A percentile compares a stretch with the other conserved stretches of the same genome.
phyloP scores from a whole-genome alignment of 2,113 vertebrate genomes.

The Entelurus aequoreus region DNA sequence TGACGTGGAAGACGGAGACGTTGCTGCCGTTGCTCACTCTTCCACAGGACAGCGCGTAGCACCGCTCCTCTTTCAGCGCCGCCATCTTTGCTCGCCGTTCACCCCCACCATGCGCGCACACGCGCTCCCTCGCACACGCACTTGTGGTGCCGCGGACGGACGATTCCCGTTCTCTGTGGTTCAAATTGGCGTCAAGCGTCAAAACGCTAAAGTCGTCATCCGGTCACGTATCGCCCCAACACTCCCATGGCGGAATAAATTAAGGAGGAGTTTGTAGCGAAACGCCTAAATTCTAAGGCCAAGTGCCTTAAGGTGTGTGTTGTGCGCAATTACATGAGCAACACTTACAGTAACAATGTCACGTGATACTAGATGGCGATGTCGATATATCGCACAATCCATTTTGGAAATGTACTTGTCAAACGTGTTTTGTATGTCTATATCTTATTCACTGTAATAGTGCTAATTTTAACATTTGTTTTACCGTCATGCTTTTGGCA shows the following conservation, averaged over 20 bases:
- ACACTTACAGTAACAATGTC: no score
- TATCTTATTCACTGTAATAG: no score
- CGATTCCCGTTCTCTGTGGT: constrained; percentile 49
- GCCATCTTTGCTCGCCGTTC: constrained; percentile 93
- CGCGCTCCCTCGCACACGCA: constrained; percentile 74
- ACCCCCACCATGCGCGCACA: constrained; percentile 26
- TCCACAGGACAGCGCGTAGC: constrained; percentile 94
- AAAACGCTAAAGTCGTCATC: constrained; percentile 36
- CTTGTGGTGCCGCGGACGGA: constrained; percentile 58
- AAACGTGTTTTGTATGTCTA: no score
- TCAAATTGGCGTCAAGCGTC: constrained; percentile 71
- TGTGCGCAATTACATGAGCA: no score
- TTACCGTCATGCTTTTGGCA: no score
- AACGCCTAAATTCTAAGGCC: no score
- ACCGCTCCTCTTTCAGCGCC: constrained; percentile 93
- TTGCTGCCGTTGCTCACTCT: constrained; percentile 86
- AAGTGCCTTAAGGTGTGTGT: no score
- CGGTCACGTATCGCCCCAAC: neutral
- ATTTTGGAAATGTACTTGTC: no score
- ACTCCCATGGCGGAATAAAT: neutral
- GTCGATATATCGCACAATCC: no score
- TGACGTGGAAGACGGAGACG: constrained; percentile 91
- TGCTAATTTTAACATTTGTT: no score
- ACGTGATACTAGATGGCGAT: no score
- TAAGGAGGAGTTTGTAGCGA: no score